Conservation (phyloP, 2,888 invertebrate species). For the Gibbula magus region DNA sequence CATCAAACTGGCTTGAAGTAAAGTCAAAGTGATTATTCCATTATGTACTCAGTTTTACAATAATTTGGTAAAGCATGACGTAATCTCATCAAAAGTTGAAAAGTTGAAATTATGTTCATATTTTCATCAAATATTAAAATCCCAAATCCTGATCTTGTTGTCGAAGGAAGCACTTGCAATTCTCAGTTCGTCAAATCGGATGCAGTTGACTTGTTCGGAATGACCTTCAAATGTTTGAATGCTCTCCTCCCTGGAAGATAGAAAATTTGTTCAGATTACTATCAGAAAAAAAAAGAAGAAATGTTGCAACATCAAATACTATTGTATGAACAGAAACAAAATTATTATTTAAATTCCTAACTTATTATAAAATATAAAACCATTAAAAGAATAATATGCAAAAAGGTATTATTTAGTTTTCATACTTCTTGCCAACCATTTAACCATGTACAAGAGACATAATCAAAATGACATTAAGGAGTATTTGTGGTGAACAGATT, state of each 20-base stretch:
- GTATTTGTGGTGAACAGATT: no score
- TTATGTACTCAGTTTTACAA: no score
- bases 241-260: conserved; percentile 59
- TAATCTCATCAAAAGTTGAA: no score
- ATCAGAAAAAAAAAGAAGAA: background rate
- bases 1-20: no score
- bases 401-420: background rate
- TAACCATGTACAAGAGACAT: no score
- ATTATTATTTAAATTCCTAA: background rate
- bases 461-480: no score
- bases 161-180: conserved; percentile 68
- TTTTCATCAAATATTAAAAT: conserved; percentile 59
- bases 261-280: background rate
- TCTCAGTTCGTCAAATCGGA: conserved; percentile 65
- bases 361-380: background rate
- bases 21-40: no score
- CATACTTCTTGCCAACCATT: no score
- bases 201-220: conserved; percentile 60
- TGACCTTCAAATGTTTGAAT: conserved; percentile 65
- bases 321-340: background rate
- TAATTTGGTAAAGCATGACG: no score
- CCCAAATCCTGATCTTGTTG: conserved; percentile 68
- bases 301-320: background rate
- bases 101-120: background rate
- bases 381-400: background rate